Evolutionary conservation across 1,140 invertebrate species (phyloP).

Genomic region (Panulirus ornatus): DNA sequence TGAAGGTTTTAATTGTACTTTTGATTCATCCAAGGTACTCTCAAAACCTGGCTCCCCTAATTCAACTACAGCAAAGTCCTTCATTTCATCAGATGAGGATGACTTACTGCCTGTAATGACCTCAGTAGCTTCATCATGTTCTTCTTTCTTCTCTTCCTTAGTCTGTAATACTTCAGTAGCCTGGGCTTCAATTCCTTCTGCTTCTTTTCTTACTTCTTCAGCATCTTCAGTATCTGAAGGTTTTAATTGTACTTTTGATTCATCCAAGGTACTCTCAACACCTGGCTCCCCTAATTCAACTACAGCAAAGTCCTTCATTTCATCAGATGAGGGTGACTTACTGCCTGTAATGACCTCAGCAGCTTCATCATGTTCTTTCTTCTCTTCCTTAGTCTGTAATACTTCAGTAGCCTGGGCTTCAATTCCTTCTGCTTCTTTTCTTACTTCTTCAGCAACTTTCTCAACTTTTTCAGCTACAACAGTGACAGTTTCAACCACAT

Average conservation of each 20-base stretch:
- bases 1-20: neutral
- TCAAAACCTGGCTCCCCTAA: neutral
- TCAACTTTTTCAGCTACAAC: slow-evolving; percentile 9
- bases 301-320: neutral
- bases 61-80: neutral
- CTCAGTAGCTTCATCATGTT: neutral
- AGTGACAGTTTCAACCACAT: slow-evolving; percentile 17
- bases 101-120: neutral
- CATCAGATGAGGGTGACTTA: neutral
- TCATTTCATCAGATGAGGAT: too few species aligned
- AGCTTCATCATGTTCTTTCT: slow-evolving; percentile 12
- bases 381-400: slow-evolving; percentile 25
- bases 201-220: neutral
- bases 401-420: slow-evolving; percentile 12
- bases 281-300: neutral
- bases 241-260: neutral
- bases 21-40: neutral
- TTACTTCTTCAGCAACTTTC: slow-evolving; percentile 20
- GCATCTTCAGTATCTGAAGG: neutral
- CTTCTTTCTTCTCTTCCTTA: slow-evolving; percentile 28
- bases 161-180: slow-evolving; percentile 19
- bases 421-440: neutral
- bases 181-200: neutral
- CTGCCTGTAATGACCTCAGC: neutral
- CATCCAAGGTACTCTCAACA: neutral